Base-by-base conservation (phyloP, 92 coral and sea anemone species). In the Diadumene lineata region DNA sequence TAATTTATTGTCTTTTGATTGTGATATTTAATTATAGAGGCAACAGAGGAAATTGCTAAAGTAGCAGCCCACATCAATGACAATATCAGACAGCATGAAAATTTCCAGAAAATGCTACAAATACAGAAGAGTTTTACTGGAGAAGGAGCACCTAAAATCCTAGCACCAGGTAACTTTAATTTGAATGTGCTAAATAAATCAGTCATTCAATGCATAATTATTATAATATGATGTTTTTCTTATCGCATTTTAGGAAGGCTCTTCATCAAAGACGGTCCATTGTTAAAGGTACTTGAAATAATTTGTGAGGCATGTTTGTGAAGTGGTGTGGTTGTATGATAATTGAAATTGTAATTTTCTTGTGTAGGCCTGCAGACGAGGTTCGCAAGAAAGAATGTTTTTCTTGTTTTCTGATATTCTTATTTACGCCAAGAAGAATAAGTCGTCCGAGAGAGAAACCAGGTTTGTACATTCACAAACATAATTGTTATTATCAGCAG, bases 21-120 rank as follows among this genome's bases (percentile, higher is more conserved):
- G 2, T 53, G 21, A 53, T 53, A 23, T 1, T 58, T 22, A 15
- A 10, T 22, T 8, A 28, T 82, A 94, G 98, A 92, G 69, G 98
- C 98, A n/a, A 88, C 97, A 2, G 84, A 82, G 26, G 97, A 94
- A 81, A 94, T 94, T 33, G 94, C 93, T 73, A 92, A 94, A 67
- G 96, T 94, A 26, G 98, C 98, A 30, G 90, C 82, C 53, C 97
- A 94, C 81, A 94, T 94, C 69, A 94, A 94, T 73, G 97, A 94
- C 43, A 94, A 94, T 66, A 92, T 94, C 50, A 86, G 98, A 0
- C 98, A 94, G 51, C 92, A 84, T 27, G 98, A 94, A 75, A 94
- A 94, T 72, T 94, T 88, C 78, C 97, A 94, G 75, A 94, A 94
- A 81, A 94, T 94, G 96, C 48, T 94, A 24, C 79, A 86, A 57